Percentiles rank a stretch among this genome's conserved stretches.
Evolutionary conservation across 64 coral and sea anemone species (phyloP).

Genomic region (Dendrophyllia cribrosa): DNA sequence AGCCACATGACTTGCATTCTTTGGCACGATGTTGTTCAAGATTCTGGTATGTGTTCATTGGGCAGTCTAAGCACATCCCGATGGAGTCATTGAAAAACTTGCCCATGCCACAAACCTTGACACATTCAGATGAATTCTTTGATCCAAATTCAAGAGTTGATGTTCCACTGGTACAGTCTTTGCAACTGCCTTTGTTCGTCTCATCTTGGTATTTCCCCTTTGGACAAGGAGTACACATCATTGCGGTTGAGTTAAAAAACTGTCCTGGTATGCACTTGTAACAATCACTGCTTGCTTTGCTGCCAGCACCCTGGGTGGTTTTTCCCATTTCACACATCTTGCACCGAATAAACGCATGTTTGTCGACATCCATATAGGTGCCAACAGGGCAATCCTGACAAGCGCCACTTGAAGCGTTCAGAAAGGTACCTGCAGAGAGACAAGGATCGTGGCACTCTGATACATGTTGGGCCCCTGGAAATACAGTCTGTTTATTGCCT

Average conservation of each 20-base stretch:
- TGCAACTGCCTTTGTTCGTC: constrained; percentile 31
- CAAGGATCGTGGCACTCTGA: constrained; percentile 41
- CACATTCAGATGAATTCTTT: constrained; percentile 15
- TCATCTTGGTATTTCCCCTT: constrained; percentile 57
- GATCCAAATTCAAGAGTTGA: constrained; percentile 33
- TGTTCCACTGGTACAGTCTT: constrained; percentile 1
- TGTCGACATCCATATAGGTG: constrained; percentile 39
- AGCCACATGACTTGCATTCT: constrained; percentile 12
- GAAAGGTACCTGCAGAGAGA: constrained; percentile 1
- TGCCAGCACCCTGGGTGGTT: constrained; percentile 1
- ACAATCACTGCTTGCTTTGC: constrained; percentile 22
- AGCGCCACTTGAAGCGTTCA: neutral
- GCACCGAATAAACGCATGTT: constrained; percentile 12
- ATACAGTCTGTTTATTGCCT: constrained; percentile 25
- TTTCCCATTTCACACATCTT: constrained; percentile 29
- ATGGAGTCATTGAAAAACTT: constrained; percentile 36
- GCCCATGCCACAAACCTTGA: constrained; percentile 22
- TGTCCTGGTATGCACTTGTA: constrained; percentile 22
- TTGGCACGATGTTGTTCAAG: neutral
- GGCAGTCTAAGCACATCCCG: constrained; percentile 34
- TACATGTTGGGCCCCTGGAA: constrained; percentile 14
- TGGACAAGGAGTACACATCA: constrained; percentile 26
- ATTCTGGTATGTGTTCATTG: constrained; percentile 37
- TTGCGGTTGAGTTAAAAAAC: constrained; percentile 37
- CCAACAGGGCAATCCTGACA: constrained; percentile 40